These are phyloP conservation scores for Hippopotamyrus pictus DNA, from an alignment of 2,797 vertebrate genomes.

Conservation along the genomic window DNA sequence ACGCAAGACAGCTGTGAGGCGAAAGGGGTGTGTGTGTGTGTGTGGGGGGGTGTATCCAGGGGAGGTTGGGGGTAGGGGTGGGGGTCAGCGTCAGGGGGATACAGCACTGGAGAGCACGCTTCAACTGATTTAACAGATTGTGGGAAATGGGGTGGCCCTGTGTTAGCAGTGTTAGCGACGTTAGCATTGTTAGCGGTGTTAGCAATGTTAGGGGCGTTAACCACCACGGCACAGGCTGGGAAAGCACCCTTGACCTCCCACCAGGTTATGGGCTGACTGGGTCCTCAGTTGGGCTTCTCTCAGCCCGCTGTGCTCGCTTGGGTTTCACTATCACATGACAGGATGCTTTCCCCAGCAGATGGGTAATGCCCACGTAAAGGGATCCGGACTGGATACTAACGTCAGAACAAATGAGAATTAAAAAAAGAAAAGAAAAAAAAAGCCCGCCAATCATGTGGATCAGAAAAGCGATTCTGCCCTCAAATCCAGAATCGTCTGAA, in stretches of 20 bases:
- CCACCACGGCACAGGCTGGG: background rate
- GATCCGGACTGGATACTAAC: background rate
- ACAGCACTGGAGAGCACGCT: slow-evolving; percentile 37
- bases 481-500: background rate
- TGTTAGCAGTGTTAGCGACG: background rate
- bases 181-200: background rate
- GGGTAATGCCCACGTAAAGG: background rate
- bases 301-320: background rate
- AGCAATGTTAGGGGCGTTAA: background rate
- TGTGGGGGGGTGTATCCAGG: background rate
- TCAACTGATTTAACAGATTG: slow-evolving; percentile 63
- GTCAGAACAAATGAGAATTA: background rate
- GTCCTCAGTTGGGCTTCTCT: background rate
- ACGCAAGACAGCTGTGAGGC: slow-evolving; percentile 71
- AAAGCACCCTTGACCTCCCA: background rate
- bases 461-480: background rate
- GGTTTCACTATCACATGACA: background rate
- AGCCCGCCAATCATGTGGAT: background rate
- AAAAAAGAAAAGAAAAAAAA: background rate
- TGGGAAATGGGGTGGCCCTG: slow-evolving; percentile 48
- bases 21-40: slow-evolving; percentile 21
- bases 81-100: slow-evolving; percentile 1
- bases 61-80: background rate
- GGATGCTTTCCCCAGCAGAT: background rate
- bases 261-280: background rate